Conservation (phyloP, 2,113 vertebrate genomes). For the Athene noctua region DNA sequence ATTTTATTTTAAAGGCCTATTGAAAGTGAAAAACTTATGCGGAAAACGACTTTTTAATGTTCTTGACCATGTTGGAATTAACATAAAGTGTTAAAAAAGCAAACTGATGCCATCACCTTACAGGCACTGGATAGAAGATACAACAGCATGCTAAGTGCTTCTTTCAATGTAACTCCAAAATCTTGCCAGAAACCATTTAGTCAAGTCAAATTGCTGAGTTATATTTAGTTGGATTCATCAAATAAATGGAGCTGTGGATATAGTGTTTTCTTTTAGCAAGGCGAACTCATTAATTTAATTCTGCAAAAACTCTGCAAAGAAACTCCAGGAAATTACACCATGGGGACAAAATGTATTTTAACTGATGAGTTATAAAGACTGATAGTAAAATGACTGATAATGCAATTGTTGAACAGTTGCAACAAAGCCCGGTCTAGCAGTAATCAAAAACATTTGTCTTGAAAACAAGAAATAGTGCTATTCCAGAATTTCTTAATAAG, state of each 20-base stretch:
- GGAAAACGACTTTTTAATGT: not conserved
- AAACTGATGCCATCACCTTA: not conserved
- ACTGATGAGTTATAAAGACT: not conserved
- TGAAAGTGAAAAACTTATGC: not conserved
- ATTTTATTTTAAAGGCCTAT: not conserved
- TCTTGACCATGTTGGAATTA: not conserved
- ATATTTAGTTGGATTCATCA: constrained; percentile 2
- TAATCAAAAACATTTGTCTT: constrained; percentile 45
- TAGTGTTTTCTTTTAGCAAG: not conserved
- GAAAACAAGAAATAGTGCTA: not conserved
- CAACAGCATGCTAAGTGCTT: not conserved
- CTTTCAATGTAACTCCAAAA: not conserved
- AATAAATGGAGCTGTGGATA: not conserved
- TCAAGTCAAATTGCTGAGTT: not conserved
- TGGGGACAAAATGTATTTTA: not conserved
- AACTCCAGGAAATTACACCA: not conserved
- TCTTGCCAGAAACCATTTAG: constrained; percentile 22
- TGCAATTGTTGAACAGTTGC: not conserved
- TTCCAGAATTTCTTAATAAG: not conserved
- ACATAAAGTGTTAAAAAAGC: not conserved
- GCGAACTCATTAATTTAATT: constrained; percentile 21
- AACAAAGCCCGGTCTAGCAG: not conserved
- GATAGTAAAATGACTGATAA: constrained; percentile 38
- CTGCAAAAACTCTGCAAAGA: not conserved
- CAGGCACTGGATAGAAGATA: not conserved